Percentiles rank a stretch among this genome's conserved stretches.
These are phyloP conservation scores for Mirounga angustirostris DNA, from an alignment of 2,113 vertebrate species.

Conservation along the genomic window DNA sequence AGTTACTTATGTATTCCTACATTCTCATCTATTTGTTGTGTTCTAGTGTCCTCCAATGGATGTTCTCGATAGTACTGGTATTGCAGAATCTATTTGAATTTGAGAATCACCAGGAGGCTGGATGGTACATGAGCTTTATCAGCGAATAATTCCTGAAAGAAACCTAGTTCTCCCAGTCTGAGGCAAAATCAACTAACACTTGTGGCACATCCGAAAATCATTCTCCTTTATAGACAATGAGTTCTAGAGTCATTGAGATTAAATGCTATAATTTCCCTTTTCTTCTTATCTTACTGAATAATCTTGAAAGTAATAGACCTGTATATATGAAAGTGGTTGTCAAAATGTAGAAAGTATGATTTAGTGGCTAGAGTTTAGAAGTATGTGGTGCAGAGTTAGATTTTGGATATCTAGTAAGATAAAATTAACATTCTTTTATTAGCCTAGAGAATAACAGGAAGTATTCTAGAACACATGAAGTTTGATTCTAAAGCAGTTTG, in stretches of 20 bases:
- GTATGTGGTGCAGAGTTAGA: neutral
- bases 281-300: neutral
- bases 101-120: neutral
- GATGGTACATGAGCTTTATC: neutral
- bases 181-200: neutral
- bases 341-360: neutral
- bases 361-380: neutral
- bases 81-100: constrained; percentile 25
- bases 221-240: neutral
- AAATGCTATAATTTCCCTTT: neutral
- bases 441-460: neutral
- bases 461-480: neutral
- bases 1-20: neutral
- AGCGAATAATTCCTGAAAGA: neutral
- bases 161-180: neutral
- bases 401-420: neutral
- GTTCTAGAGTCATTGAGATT: neutral
- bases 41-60: constrained; percentile 90
- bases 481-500: neutral
- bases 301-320: neutral
- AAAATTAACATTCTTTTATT: neutral
- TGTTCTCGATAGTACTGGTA: constrained; percentile 82
- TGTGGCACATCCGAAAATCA: neutral
- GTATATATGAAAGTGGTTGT: neutral
- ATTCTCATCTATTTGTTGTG: constrained; percentile 82